phyloP scores from a whole-genome alignment of 2,888 invertebrate genomes.

The Bugula neritina region DNA sequence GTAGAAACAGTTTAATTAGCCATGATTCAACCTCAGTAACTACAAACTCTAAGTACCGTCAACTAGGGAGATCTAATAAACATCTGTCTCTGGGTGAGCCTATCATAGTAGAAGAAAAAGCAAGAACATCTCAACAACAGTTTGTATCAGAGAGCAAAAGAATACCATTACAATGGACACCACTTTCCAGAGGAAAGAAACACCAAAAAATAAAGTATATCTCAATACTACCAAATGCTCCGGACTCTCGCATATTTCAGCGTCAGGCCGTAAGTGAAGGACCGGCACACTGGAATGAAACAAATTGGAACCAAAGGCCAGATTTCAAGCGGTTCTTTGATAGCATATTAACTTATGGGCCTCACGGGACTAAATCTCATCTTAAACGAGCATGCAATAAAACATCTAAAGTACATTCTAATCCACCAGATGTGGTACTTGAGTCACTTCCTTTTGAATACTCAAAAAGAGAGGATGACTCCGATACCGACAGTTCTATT shows the following conservation, averaged over 20 bases:
- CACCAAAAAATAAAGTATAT: background rate
- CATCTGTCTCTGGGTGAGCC: background rate
- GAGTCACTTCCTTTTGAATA: background rate
- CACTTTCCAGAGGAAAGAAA: background rate
- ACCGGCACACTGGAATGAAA: background rate
- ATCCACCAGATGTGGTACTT: slow-evolving; percentile 15
- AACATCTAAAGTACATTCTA: background rate
- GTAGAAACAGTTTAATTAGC: slow-evolving; percentile 6
- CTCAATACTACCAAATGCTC: background rate
- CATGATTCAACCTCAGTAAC: background rate
- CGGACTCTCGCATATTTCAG: background rate
- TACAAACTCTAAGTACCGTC: background rate
- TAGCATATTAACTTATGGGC: slow-evolving; percentile 10
- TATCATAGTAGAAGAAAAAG: background rate
- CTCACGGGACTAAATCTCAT: background rate
- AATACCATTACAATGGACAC: background rate
- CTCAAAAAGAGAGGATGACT: background rate
- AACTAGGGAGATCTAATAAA: background rate
- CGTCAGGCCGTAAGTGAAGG: background rate
- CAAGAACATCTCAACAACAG: background rate
- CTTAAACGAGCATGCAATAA: background rate
- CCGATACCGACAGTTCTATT: slow-evolving; percentile 20
- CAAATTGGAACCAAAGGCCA: background rate
- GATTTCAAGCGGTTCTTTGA: slow-evolving; percentile 22
- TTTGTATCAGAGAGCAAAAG: background rate